Conservation (phyloP, 2,113 vertebrate species). For the Cyprinodon variegatus region DNA sequence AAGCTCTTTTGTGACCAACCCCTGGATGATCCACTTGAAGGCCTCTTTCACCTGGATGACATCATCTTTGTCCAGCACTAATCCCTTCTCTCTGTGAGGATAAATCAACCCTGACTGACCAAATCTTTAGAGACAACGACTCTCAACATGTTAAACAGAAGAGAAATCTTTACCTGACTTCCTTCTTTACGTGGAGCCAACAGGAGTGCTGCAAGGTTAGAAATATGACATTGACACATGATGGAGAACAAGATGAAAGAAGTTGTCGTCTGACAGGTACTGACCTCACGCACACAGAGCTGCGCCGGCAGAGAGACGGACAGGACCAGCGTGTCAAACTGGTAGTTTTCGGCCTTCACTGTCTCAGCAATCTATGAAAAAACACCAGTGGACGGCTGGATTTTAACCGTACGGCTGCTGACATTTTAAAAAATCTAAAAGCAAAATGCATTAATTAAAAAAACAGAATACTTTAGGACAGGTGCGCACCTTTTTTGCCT, state of each 20-base stretch:
- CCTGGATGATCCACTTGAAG: conserved; percentile 94
- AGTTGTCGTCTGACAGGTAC: conserved; percentile 25
- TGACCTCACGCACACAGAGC: conserved; percentile 94
- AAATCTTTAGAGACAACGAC: background rate
- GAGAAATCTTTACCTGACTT: conserved; percentile 81
- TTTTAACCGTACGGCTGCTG: background rate
- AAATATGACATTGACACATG: background rate
- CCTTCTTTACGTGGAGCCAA: conserved; percentile 93
- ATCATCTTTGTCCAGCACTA: conserved; percentile 85
- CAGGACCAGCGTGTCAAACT: conserved; percentile 89
- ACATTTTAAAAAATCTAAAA: background rate
- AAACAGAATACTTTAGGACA: too few relatives aligned
- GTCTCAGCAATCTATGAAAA: conserved; percentile 84
- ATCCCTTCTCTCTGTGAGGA: conserved; percentile 83
- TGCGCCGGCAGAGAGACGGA: conserved; percentile 94
- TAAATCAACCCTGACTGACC: background rate
- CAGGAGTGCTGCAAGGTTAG: conserved; percentile 83
- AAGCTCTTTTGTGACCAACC: conserved; percentile 86
- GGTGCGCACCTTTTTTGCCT: conserved; percentile 84
- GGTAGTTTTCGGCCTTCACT: conserved; percentile 83
- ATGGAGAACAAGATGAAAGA: background rate
- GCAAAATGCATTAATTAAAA: background rate
- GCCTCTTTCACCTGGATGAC: conserved; percentile 94
- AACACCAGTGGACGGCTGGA: background rate
- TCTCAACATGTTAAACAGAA: background rate